These are phyloP conservation scores for Hydrocynus forskahlii DNA, from an alignment of 2,797 vertebrate genomes.

Conservation along the genomic window DNA sequence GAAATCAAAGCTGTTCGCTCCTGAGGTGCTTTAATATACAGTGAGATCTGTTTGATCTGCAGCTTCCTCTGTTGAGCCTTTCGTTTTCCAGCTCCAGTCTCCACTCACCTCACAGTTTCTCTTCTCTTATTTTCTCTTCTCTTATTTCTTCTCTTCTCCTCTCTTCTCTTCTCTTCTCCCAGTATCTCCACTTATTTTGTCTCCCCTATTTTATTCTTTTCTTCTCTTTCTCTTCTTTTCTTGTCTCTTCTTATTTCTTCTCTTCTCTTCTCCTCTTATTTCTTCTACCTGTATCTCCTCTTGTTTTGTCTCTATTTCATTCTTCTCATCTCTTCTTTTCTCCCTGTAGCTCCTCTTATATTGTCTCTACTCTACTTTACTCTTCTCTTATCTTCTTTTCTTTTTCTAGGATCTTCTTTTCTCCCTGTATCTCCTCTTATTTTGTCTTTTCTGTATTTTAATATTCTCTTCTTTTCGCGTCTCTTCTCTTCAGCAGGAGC, in stretches of 20 bases:
- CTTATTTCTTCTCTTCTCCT: not conserved
- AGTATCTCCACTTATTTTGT: too few species aligned
- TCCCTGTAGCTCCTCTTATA: not conserved
- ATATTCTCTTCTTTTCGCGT: not conserved
- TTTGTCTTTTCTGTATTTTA: not conserved
- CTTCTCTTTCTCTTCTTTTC: too few species aligned
- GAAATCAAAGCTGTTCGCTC: constrained; percentile 15
- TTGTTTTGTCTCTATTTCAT: not conserved
- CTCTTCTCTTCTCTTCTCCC: not conserved
- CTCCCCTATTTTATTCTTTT: too few species aligned
- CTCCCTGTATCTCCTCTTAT: not conserved
- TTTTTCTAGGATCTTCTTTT: not conserved
- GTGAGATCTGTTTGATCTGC: constrained; percentile 37
- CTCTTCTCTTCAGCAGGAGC: too few species aligned
- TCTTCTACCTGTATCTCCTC: not conserved
- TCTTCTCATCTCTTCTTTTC: not conserved
- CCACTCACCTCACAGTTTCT: not conserved
- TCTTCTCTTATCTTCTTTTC: not conserved
- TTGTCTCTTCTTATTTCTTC: too few species aligned
- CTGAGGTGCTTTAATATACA: constrained; percentile 20
- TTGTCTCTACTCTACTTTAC: not conserved
- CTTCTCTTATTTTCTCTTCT: not conserved
- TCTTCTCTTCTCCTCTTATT: not conserved
- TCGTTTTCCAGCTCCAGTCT: constrained; percentile 49
- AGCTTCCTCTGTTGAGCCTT: constrained; percentile 27